phyloP scores from a whole-genome alignment of 2,797 vertebrate species.

The Anguilla megastoma region DNA sequence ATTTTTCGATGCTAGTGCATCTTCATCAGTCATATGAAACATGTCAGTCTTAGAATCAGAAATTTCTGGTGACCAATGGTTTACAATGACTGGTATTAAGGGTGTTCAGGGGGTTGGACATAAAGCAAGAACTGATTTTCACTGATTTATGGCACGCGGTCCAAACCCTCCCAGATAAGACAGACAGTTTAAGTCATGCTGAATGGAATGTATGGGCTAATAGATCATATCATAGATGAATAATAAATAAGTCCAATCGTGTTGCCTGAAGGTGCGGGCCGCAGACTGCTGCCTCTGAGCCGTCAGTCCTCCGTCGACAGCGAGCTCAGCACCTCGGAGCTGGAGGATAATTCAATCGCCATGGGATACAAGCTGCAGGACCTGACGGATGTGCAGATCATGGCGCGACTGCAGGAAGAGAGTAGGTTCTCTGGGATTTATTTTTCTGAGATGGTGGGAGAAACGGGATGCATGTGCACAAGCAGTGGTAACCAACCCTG shows the following conservation, averaged over 20 bases:
- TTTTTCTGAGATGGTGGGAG: neutral
- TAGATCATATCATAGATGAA: no score
- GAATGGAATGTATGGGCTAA: neutral
- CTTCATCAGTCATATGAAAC: no score
- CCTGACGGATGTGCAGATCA: constrained; percentile 93
- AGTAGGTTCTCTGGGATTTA: constrained; percentile 73
- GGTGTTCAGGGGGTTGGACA: no score
- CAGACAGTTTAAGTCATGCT: neutral
- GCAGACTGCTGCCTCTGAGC: constrained; percentile 73
- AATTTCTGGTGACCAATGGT: no score
- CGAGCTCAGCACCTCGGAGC: constrained; percentile 76
- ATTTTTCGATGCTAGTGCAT: no score
- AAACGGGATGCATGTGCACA: neutral
- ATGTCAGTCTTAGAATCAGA: no score
- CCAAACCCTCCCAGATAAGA: neutral
- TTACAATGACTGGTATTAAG: no score
- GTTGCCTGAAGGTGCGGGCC: constrained; percentile 50
- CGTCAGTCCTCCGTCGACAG: constrained; percentile 83
- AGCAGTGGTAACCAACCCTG: neutral
- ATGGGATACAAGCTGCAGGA: constrained; percentile 93
- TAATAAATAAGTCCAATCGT: neutral
- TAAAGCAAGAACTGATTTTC: neutral
- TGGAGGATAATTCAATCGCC: constrained; percentile 83
- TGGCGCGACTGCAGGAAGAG: constrained; percentile 96
- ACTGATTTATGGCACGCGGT: neutral